Conservation (phyloP, 2,888 invertebrate genomes). For the Dicyrtoma fusca region DNA sequence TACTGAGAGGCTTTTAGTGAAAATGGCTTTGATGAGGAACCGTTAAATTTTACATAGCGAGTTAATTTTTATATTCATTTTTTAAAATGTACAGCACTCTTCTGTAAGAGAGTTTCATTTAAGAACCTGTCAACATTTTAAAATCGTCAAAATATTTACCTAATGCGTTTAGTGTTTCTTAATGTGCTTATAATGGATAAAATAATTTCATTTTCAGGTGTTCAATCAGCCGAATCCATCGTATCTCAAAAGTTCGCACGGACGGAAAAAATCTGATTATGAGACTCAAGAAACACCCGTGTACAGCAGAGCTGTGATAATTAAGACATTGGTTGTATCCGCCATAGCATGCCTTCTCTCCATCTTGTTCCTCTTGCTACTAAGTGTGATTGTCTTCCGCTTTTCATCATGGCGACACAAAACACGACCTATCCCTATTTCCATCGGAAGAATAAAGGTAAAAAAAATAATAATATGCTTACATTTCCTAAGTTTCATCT, state of each 20-base stretch:
- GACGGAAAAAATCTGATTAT: slow-evolving; percentile 10
- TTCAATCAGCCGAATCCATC: slow-evolving; percentile 28
- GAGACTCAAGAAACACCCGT: slow-evolving; percentile 17
- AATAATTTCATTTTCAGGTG: not conserved
- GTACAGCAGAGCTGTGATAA: slow-evolving; percentile 50
- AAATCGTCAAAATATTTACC: too few species aligned
- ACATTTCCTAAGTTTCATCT: not conserved
- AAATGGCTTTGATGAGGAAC: too few species aligned
- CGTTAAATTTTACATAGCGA: too few species aligned
- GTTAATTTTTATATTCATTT: too few species aligned
- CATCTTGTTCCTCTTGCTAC: slow-evolving; percentile 48
- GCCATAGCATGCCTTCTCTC: slow-evolving; percentile 54
- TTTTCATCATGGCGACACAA: slow-evolving; percentile 36
- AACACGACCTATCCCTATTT: slow-evolving; percentile 11
- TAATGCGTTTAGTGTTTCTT: too few species aligned
- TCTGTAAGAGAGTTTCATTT: too few species aligned
- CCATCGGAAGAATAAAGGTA: slow-evolving; percentile 27
- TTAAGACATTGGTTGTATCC: slow-evolving; percentile 55
- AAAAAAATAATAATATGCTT: not conserved
- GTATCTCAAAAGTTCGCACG: slow-evolving; percentile 18
- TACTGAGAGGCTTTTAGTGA: too few species aligned
- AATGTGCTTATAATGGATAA: too few species aligned
- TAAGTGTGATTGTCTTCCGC: slow-evolving; percentile 50
- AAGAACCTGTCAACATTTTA: too few species aligned
- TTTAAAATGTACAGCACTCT: too few species aligned